Base-by-base conservation (phyloP, 1,140 invertebrate genomes). In the Bombus haemorrhoidalis region DNA sequence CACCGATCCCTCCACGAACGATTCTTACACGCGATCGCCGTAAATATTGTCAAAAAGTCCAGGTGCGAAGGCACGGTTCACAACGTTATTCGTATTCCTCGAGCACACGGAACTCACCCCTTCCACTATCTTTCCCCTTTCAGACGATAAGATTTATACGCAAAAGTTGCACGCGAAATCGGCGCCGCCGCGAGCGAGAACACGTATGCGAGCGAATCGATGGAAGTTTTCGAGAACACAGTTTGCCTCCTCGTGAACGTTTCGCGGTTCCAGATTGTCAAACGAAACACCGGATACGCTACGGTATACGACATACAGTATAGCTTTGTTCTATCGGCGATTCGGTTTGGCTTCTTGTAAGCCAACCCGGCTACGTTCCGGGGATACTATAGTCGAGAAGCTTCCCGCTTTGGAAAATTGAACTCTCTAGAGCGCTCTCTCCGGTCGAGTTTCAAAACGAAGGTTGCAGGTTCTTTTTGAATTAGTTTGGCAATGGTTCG, bases 61-160 rank as follows among this genome's bases (percentile, higher is more conserved):
- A 64, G 71, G 71, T 22, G 71, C 72, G 81, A 76, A 66, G 34
- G 39, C 34, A 64, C 15, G n/a, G 72, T 25, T 66, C 64, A 10
- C 64, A 66, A 69, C 62, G 57, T 89, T 84, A 74, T 81, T 87
- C 82, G 72, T 84, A 85, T 75, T 64, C 85, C 66, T 43, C 57
- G 39, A 28, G 53, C 41, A 37, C 59, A 69, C 69, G 62, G 39
- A 59, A 53, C 53, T 37, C 57, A 5, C 25, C 32, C 41, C 59
- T n/a, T 41, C 39, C 12, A 32, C n/a, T 25, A 39, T 39, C 68
- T 69, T 10, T 41, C 25, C 28, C 39, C 39, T 64, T 37, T 74
- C 47, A 59, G 41, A n/a, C 84, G 53, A 47, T 59, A 73, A 74
- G 80, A 81, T 81, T 81, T 81, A 81, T 81, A 32, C 37, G 80